phyloP scores from a whole-genome alignment of 2,888 invertebrate species.

The Saturnia japonica region DNA sequence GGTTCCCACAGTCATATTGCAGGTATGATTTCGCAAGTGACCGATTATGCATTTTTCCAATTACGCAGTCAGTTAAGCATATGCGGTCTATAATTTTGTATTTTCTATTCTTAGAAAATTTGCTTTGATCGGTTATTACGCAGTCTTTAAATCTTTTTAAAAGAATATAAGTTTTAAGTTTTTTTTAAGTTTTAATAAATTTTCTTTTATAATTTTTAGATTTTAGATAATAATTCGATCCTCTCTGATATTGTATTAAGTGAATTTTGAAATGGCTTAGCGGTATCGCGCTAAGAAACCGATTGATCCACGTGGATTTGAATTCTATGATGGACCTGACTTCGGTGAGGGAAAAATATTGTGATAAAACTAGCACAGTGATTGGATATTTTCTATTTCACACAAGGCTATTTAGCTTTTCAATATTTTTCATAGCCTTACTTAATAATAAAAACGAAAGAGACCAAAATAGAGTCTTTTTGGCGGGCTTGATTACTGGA shows the following conservation, averaged over 20 bases:
- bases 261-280: background rate
- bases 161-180: no score
- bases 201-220: background rate
- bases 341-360: background rate
- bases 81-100: conserved; percentile 57
- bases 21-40: conserved; percentile 47
- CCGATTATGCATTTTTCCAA: conserved; percentile 51
- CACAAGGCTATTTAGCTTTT: no score
- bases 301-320: background rate
- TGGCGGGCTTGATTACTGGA: no score
- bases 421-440: no score
- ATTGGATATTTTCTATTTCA: no score
- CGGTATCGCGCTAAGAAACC: background rate
- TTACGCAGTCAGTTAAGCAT: conserved; percentile 45
- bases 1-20: conserved; percentile 42
- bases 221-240: background rate
- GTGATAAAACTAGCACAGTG: no score
- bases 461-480: no score
- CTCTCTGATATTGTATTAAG: background rate
- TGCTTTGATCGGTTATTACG: conserved; percentile 22
- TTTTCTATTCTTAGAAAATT: conserved; percentile 43
- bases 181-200: background rate
- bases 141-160: background rate
- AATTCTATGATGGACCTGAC: background rate
- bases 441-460: no score